Evolutionary conservation across 2,797 vertebrate species (phyloP), one percentile per base, ranked within the genome.

Genomic region (Simalia tracyae): DNA sequence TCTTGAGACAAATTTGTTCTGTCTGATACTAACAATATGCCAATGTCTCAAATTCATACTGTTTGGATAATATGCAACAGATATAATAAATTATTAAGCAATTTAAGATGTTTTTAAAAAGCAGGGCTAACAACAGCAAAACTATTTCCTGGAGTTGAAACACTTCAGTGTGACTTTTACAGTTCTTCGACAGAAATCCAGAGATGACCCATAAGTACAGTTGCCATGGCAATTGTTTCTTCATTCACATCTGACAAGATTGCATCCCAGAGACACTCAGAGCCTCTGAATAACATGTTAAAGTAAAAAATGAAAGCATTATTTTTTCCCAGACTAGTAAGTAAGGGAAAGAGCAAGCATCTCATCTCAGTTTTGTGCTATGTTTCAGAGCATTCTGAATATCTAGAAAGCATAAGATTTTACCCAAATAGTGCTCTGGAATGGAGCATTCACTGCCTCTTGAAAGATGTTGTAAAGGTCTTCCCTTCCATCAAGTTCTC

Each of bases 1-100:
- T 85, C 22, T 85, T 63, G 11, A 86, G 36, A 22, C 36, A n/a
- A 4, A 57, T 76, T 87, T 76, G 60, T 93, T 94, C 93, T 92
- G 5, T 22, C 11, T 87, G 50, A 92, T 89, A 86, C 26, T 87
- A 36, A 17, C 84, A 92, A 31, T 0, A 1, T 89, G 2, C 2
- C 0, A 1, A 19, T 91, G 50, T 90, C n/a, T 93, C 1, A 7
- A 93, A 85, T 92, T 92, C 24, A 0, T 88, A 14, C 5, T 59
- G 28, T n/a, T 81, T 63, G 14, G 87, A 84, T 54, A 63, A 7
- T 5, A 50, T 36, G n/a, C 93, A 0, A 24, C 17, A 2, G 0
- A 2, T 5, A 88, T 14, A 57, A 24, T 84, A 26, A 0, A 91
- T 46, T 72, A 92, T 85, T 90, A 84, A 89, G 26, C 56, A 90